phyloP scores from a whole-genome alignment of 2,797 vertebrate genomes.

The Clarias pachynema region DNA sequence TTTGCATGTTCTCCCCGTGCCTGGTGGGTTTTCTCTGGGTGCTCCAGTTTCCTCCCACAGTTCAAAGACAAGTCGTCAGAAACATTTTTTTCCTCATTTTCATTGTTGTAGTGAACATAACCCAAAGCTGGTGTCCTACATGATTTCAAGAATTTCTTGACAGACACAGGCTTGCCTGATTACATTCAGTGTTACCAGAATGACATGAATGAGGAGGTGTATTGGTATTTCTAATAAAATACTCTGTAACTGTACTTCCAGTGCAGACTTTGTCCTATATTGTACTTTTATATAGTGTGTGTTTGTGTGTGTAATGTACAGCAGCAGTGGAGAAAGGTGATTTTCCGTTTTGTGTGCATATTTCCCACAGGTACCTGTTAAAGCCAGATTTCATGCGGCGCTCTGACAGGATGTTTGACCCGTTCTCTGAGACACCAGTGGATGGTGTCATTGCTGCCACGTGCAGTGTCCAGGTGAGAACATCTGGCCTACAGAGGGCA shows the following conservation, averaged over 20 bases:
- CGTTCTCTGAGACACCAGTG: conserved; percentile 97
- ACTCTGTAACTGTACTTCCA: not conserved
- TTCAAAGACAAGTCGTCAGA: too few species aligned
- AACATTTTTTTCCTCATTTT: too few species aligned
- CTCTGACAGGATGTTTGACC: conserved; percentile 94
- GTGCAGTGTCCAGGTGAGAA: conserved; percentile 92
- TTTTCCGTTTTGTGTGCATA: not conserved
- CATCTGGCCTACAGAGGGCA: not conserved
- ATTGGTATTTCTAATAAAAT: not conserved
- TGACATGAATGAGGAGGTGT: not conserved
- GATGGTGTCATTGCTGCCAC: conserved; percentile 97
- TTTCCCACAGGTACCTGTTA: conserved; percentile 73
- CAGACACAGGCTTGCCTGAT: not conserved
- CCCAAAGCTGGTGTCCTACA: not conserved
- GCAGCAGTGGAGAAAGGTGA: not conserved
- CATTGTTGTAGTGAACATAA: too few species aligned
- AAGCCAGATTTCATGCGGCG: conserved; percentile 98
- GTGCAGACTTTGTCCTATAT: not conserved
- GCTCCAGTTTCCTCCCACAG: too few species aligned
- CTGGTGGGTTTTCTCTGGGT: too few species aligned
- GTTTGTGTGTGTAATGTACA: not conserved
- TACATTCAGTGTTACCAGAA: too few species aligned
- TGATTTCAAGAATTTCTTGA: too few species aligned
- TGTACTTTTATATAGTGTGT: not conserved
- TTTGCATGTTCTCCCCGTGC: too few species aligned